Base-by-base conservation (phyloP, 2,113 vertebrate genomes). In the Rhynchomys soricoides region DNA sequence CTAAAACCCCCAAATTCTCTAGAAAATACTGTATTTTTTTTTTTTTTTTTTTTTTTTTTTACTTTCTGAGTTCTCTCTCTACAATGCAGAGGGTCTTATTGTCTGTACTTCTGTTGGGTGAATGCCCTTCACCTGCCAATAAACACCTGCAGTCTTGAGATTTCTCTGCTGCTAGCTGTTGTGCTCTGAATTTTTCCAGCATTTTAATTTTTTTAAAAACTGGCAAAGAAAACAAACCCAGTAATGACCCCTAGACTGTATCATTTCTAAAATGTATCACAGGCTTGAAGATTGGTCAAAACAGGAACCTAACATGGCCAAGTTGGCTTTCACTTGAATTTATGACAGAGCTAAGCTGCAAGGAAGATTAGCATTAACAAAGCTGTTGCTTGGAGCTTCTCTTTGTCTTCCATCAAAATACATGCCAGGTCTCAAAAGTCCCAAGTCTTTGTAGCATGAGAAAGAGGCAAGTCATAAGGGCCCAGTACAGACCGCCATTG, bases 51-150 rank as follows among this genome's bases (percentile, higher is more conserved):
- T 75, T 45, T 75, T 9, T 3, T 10, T 78, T 52, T 52, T 21
- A 52, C 15, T 52, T 78, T 37, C 17, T 31, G 16, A 34, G 48
- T 21, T 16, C 2, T 4, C 16, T 17, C 15, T 19, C 16, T 52
- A 31, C 48, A 34, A 21, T 21, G 7, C 31, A 21, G 9, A 79
- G 4, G 4, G 9, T 55, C 77, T 22, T 55, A 55, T 55, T 22
- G 48, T 79, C 77, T 79, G 31, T 34, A 19, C 34, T 50, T 79
- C 31, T 78, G 15, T 29, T 55, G 29, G 5, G 29, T 52, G 31
- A 1, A 34, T 78, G 48, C 16, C 3, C 45, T 7, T 6, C 26
- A 5, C 24, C 4, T 0, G 3, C 7, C 31, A 79, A 17, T 34
- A 79, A 79, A 79, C 3, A 16, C 48, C 16, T 79, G 31, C 31